phyloP scores from a whole-genome alignment of 2,888 invertebrate genomes.

The Panopea generosa region DNA sequence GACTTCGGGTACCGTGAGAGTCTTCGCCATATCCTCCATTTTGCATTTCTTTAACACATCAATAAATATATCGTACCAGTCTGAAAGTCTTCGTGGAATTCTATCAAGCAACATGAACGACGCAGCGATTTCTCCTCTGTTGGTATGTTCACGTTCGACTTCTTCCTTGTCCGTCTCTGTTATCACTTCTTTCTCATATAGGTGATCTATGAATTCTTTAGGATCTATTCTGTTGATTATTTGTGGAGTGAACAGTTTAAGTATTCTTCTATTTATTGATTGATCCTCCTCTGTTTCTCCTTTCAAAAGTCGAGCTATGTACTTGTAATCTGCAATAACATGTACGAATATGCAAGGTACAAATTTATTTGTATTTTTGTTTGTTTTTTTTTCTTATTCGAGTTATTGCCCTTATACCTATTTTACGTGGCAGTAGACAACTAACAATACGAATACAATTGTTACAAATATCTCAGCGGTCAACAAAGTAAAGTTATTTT shows the following conservation, averaged over 20 bases:
- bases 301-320: conserved; percentile 20
- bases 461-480: too few species aligned
- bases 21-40: conserved; percentile 16
- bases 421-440: too few species aligned
- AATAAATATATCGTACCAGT: conserved; percentile 34
- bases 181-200: conserved; percentile 23
- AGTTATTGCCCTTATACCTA: too few species aligned
- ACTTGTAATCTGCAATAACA: conserved; percentile 24
- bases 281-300: conserved; percentile 39
- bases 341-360: too few species aligned
- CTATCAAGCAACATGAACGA: conserved; percentile 37
- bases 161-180: conserved; percentile 31
- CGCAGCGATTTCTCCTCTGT: conserved; percentile 29
- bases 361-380: too few species aligned
- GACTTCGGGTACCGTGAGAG: too few species aligned
- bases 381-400: too few species aligned
- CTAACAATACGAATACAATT: too few species aligned
- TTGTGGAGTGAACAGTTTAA: conserved; percentile 32
- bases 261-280: conserved; percentile 4
- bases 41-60: conserved; percentile 23
- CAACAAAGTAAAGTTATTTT: too few species aligned
- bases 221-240: conserved; percentile 36
- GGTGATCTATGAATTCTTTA: conserved; percentile 34
- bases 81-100: conserved; percentile 16
- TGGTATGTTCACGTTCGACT: conserved; percentile 25